Percentiles rank a stretch among this genome's conserved stretches.
Conservation (phyloP, 1,140 invertebrate species). For the Heliconius hermathena region DNA sequence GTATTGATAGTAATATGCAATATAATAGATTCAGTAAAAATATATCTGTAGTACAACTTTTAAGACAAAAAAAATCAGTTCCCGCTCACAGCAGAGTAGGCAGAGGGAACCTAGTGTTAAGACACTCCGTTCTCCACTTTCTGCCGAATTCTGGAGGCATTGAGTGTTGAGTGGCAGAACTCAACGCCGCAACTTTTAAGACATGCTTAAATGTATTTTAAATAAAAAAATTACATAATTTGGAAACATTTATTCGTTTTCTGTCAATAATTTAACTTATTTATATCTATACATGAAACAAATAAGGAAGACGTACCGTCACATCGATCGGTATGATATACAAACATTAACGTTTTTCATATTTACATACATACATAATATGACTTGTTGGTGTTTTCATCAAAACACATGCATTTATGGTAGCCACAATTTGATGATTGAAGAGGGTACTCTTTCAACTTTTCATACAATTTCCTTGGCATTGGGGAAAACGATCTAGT, state of each 20-base stretch:
- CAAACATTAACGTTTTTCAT: slow-evolving; percentile 70
- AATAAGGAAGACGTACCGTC: slow-evolving; percentile 76
- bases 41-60: too few relatives aligned
- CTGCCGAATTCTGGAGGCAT: too few relatives aligned
- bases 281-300: slow-evolving; percentile 71
- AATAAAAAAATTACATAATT: slow-evolving; percentile 44
- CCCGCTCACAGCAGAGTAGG: too few relatives aligned
- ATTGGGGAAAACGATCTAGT: background rate
- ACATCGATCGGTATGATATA: slow-evolving; percentile 55
- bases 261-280: slow-evolving; percentile 80
- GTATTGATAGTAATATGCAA: too few relatives aligned
- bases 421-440: slow-evolving; percentile 7
- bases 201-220: background rate
- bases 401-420: slow-evolving; percentile 7
- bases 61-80: too few relatives aligned
- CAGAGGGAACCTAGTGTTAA: too few relatives aligned
- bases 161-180: too few relatives aligned
- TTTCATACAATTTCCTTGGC: background rate
- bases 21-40: too few relatives aligned
- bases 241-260: slow-evolving; percentile 78
- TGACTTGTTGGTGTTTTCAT: slow-evolving; percentile 22
- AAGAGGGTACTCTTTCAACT: background rate
- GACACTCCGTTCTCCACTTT: too few relatives aligned
- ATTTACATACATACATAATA: slow-evolving; percentile 72
- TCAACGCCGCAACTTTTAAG: too few relatives aligned